Base-by-base conservation (phyloP, 1,140 invertebrate genomes). In the Triops longicaudatus region DNA sequence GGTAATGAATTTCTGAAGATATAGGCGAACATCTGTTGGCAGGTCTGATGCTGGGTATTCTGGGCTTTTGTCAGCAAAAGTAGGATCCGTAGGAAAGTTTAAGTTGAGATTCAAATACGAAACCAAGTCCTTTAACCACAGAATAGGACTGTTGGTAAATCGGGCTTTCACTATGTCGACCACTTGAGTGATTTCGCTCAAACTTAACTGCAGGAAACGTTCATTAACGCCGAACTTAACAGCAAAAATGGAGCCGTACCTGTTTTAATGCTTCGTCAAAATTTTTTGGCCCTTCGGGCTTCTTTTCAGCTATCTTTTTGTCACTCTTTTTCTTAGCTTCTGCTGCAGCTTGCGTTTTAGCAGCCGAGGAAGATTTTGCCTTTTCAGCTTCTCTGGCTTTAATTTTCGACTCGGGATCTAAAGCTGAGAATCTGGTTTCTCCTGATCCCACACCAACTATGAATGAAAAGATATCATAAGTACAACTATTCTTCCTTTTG, bases 311-410 rank as follows among this genome's bases (percentile, higher is more conserved):
- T 17, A 26, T 28, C 37, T 41, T 26, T 44, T 75, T 75, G 10
- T 75, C 74, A 14, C 1, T 41, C 44, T 75, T 75, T 44, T 75
- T 75, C 37, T 75, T 75, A 27, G 26, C 74, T 11, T 31, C 27
- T 12, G 26, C 74, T 7, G 37, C 6, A 12, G 73, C 74, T 43
- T 41, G 37, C 17, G 9, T 28, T 42, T 75, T 75, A 17, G 37
- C 74, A 12, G 37, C 37, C 5, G n/a, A 26, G 17, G n/a, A 28
- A 27, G 26, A 26, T 26, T 75, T 75, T 17, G 37, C 74, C 37
- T 75, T 75, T 75, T 75, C 74, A 27, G 37, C 44, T 26, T 75
- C 27, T 43, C 42, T 75, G 74, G 74, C 74, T 44, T 75, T 41
- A 43, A 22, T 12, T 22, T 75, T 75, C 10, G 44, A 12, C 26